A percentile compares a stretch with the other conserved stretches of the same genome.
Evolutionary conservation across 2,113 vertebrate genomes (phyloP).

Genomic region (Hepsetus odoe): DNA sequence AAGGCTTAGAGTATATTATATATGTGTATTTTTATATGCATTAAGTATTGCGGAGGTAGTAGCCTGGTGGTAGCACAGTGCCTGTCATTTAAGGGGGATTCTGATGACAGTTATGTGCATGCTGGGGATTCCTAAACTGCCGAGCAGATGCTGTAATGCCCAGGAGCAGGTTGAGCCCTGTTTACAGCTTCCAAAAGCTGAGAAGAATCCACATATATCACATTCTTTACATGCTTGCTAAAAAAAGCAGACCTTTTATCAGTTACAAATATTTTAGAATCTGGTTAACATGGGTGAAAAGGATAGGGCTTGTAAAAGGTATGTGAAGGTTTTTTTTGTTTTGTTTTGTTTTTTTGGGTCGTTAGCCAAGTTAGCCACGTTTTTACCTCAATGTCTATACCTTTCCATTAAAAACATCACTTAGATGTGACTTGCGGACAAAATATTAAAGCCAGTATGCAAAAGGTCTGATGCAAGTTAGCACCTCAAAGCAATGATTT

Average conservation of each 20-base stretch:
- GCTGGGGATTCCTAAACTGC: conserved; percentile 1
- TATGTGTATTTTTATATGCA: no score
- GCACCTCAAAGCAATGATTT: no score
- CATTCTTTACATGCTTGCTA: conserved; percentile 1
- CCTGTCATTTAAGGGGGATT: background rate
- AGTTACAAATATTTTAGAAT: background rate
- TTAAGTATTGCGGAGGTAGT: no score
- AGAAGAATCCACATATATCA: background rate
- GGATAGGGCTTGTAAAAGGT: no score
- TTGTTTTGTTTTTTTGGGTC: background rate
- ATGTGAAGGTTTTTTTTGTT: background rate
- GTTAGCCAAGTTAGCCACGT: no score
- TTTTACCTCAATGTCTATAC: background rate
- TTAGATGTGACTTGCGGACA: no score
- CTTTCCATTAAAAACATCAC: no score
- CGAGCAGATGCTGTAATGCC: background rate
- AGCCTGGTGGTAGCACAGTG: background rate
- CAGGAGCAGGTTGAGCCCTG: conserved; percentile 14
- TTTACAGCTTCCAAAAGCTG: background rate
- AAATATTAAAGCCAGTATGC: no score
- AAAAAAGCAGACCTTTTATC: background rate
- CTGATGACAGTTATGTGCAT: conserved; percentile 1
- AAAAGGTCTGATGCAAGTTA: no score
- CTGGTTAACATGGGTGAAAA: background rate
- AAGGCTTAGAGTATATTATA: no score